Evolutionary conservation across 2,113 vertebrate species (phyloP).

Genomic region (Uria aalge): DNA sequence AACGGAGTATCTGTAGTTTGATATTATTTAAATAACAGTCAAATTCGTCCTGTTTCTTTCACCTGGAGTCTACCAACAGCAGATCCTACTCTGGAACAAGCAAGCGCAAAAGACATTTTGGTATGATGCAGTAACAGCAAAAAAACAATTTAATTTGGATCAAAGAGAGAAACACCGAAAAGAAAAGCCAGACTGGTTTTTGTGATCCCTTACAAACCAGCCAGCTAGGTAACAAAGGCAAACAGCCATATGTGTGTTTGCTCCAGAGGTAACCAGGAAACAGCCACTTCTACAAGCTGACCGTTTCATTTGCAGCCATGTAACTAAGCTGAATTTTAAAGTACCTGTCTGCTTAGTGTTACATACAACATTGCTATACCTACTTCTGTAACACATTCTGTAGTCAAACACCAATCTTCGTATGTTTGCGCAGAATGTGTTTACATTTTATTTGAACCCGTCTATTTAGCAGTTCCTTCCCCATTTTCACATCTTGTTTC

Average conservation of each 20-base stretch:
- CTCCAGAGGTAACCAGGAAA: neutral
- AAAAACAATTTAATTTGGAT: neutral
- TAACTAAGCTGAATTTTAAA: neutral
- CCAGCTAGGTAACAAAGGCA: neutral
- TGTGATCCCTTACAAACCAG: neutral
- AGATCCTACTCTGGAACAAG: neutral
- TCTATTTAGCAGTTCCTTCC: slow-evolving; percentile 12
- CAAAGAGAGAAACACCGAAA: neutral
- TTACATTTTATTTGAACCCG: neutral
- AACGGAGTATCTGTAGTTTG: neutral
- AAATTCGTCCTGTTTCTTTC: neutral
- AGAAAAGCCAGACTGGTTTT: neutral
- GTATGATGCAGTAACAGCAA: neutral
- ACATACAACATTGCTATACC: neutral
- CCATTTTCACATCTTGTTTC: slow-evolving; percentile 46
- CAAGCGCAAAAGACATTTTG: neutral
- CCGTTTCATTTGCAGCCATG: neutral
- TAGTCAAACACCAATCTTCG: neutral
- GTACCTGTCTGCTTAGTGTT: neutral
- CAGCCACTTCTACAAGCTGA: neutral
- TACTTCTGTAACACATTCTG: neutral
- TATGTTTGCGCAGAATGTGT: neutral
- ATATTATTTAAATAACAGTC: neutral
- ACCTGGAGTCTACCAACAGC: neutral
- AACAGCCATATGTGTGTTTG: neutral